These are phyloP conservation scores for Emys orbicularis DNA, from an alignment of 2,797 vertebrate genomes.

Conservation along the genomic window DNA sequence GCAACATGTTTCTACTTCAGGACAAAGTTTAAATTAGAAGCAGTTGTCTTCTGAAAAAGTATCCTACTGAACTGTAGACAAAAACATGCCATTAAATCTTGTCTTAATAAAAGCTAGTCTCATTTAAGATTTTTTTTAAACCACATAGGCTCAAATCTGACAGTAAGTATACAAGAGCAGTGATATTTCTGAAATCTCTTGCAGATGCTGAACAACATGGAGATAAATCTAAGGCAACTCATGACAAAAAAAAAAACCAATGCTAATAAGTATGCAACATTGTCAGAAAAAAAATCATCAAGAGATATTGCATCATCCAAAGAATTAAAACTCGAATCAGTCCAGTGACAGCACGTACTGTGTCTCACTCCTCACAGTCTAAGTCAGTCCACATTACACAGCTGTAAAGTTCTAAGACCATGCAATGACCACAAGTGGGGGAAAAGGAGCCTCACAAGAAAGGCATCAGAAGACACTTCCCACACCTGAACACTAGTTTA, in stretches of 20 bases:
- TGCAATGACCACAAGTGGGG: slow-evolving; percentile 37
- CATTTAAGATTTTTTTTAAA: not conserved
- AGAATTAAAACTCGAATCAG: not conserved
- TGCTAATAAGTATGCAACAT: not conserved
- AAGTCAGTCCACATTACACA: not conserved
- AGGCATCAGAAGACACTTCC: not conserved
- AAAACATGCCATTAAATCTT: not conserved
- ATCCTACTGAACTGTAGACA: not conserved
- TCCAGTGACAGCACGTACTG: not conserved
- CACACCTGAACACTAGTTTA: not conserved
- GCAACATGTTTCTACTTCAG: not conserved
- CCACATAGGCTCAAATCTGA: not conserved
- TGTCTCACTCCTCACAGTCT: not conserved
- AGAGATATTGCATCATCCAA: not conserved
- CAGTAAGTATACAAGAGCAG: not conserved
- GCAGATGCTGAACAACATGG: not conserved
- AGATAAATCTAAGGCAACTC: not conserved
- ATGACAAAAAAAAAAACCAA: not conserved
- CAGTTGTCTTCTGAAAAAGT: not conserved
- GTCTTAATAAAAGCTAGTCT: slow-evolving; percentile 22
- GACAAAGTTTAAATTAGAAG: not conserved
- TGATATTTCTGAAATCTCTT: not conserved
- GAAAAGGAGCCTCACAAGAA: slow-evolving; percentile 22
- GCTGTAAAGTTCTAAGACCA: slow-evolving; percentile 61
- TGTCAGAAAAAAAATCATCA: not conserved